These are phyloP conservation scores for Pantala flavescens DNA, from an alignment of 1,140 invertebrate genomes.

Conservation along the genomic window DNA sequence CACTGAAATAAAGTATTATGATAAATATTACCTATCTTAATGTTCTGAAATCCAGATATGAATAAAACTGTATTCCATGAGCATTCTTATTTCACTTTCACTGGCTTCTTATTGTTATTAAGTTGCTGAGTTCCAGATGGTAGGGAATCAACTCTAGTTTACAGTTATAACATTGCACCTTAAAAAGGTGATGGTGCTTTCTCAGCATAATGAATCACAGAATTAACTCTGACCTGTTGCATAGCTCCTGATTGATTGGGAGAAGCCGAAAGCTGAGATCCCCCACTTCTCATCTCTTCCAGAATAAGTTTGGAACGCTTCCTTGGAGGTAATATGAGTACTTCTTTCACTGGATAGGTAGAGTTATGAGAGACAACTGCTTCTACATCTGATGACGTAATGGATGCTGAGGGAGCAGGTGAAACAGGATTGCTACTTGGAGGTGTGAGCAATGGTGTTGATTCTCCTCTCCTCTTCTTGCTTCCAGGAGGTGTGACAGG, in stretches of 20 bases:
- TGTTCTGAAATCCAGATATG: too few species aligned
- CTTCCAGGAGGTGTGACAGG: background rate
- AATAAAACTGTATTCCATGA: too few species aligned
- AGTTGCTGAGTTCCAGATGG: too few species aligned
- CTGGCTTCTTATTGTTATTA: too few species aligned
- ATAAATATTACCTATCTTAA: too few species aligned
- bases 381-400: slow-evolving; percentile 30
- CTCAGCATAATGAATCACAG: background rate
- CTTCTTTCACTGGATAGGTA: slow-evolving; percentile 32
- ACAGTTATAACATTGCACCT: too few species aligned
- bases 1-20: too few species aligned
- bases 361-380: slow-evolving; percentile 15
- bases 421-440: slow-evolving; percentile 49
- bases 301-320: slow-evolving; percentile 59
- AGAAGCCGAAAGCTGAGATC: background rate
- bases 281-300: slow-evolving; percentile 34
- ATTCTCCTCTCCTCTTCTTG: slow-evolving; percentile 26
- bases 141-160: too few species aligned
- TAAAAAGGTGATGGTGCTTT: background rate
- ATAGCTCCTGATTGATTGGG: background rate
- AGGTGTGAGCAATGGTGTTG: slow-evolving; percentile 46
- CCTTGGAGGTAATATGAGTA: slow-evolving; percentile 39
- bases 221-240: background rate
- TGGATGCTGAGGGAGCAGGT: slow-evolving; percentile 42
- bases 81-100: too few species aligned